These are phyloP conservation scores for Aurelia sp. DNA, from an alignment of 30 jellyfish, hydroid and myxozoan genomes.

Conservation along the genomic window DNA sequence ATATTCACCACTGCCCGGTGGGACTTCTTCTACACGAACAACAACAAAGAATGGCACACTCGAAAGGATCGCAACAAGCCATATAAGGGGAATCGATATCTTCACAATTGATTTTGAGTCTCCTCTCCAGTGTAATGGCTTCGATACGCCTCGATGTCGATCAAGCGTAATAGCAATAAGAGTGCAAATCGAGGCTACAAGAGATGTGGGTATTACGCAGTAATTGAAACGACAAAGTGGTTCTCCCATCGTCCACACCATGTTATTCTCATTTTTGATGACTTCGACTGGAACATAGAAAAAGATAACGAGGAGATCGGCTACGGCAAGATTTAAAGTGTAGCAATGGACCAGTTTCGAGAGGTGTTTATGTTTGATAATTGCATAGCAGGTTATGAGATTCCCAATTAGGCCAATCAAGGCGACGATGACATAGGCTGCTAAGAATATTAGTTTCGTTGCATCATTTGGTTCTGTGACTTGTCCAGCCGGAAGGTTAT, in stretches of 20 bases:
- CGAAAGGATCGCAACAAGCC: slow-evolving; percentile 58
- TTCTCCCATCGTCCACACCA: slow-evolving; percentile 78
- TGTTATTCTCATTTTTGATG: slow-evolving; percentile 31
- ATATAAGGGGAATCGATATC: slow-evolving; percentile 54
- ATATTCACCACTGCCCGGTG: slow-evolving; percentile 46
- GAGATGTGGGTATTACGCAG: slow-evolving; percentile 61
- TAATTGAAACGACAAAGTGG: slow-evolving; percentile 63
- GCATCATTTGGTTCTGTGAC: background rate
- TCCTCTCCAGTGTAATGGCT: slow-evolving; percentile 73
- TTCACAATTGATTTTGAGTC: slow-evolving; percentile 41
- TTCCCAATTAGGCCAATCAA: slow-evolving; percentile 79
- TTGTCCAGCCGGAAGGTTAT: background rate
- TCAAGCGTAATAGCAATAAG: slow-evolving; percentile 72
- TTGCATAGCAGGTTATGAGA: slow-evolving; percentile 72
- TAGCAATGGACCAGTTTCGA: slow-evolving; percentile 65
- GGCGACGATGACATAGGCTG: slow-evolving; percentile 43
- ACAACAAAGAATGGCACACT: slow-evolving; percentile 70
- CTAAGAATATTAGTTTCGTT: slow-evolving; percentile 1
- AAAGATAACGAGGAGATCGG: slow-evolving; percentile 60
- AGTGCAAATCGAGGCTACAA: slow-evolving; percentile 66
- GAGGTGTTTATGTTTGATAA: slow-evolving; percentile 48
- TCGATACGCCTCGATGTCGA: slow-evolving; percentile 70
- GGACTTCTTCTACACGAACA: slow-evolving; percentile 15
- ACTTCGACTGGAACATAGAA: slow-evolving; percentile 76
- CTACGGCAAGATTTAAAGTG: slow-evolving; percentile 71